phyloP scores from a whole-genome alignment of 2,888 invertebrate species.

The Melolontha melolontha region DNA sequence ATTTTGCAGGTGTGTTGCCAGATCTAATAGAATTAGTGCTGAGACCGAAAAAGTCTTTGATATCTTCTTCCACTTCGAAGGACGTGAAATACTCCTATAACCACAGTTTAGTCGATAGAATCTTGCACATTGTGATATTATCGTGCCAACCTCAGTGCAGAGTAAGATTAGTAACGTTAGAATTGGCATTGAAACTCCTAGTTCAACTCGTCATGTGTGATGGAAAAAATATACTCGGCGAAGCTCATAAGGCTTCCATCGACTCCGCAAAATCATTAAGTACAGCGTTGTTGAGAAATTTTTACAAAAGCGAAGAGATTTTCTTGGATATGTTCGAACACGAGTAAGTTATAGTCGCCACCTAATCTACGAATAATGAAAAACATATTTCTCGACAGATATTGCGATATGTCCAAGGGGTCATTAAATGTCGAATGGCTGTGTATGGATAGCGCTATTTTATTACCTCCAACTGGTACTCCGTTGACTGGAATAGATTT shows the following conservation, averaged over 20 bases:
- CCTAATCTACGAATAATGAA: too few species aligned
- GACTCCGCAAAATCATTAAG: conserved; percentile 83
- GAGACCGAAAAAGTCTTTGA: conserved; percentile 68
- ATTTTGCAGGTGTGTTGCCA: conserved; percentile 79
- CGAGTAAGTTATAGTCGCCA: conserved; percentile 70
- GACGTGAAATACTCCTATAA: conserved; percentile 76
- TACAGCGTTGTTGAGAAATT: conserved; percentile 87
- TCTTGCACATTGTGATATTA: conserved; percentile 84
- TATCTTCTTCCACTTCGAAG: conserved; percentile 55
- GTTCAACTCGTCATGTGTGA: conserved; percentile 74
- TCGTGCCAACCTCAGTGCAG: conserved; percentile 92
- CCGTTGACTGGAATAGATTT: conserved; percentile 97
- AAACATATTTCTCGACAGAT: conserved; percentile 64
- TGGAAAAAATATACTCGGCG: conserved; percentile 73
- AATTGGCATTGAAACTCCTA: conserved; percentile 86
- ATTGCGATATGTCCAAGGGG: conserved; percentile 90
- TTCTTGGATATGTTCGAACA: conserved; percentile 99
- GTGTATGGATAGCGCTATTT: conserved; percentile 95
- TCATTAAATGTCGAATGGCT: conserved; percentile 93
- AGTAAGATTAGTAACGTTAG: conserved; percentile 92
- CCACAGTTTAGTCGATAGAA: conserved; percentile 82
- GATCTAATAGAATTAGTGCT: conserved; percentile 84
- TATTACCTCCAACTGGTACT: conserved; percentile 95
- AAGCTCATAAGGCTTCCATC: conserved; percentile 76
- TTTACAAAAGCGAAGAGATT: conserved; percentile 97